phyloP scores from a whole-genome alignment of 2,113 vertebrate species.

The Felis catus region DNA sequence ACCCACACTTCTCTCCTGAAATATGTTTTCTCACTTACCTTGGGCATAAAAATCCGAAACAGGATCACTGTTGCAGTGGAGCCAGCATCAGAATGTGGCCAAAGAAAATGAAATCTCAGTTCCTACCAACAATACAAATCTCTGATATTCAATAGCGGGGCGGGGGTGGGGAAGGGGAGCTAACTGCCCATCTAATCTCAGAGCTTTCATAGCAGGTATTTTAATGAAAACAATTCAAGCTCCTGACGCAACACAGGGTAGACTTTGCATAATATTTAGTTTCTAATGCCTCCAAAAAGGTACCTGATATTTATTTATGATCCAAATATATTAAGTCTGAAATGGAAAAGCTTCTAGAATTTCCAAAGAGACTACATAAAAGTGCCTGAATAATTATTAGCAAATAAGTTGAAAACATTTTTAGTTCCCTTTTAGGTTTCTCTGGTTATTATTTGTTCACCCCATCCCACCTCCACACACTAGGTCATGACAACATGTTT shows the following conservation, averaged over 20 bases:
- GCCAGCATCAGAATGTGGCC: slow-evolving; percentile 60
- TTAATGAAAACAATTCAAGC: slow-evolving; percentile 70
- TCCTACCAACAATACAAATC: slow-evolving; percentile 62
- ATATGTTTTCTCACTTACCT: slow-evolving; percentile 65
- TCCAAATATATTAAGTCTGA: slow-evolving; percentile 64
- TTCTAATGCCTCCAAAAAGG: slow-evolving; percentile 68
- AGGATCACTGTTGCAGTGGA: background rate
- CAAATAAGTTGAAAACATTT: slow-evolving; percentile 32
- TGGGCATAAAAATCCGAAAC: slow-evolving; percentile 38
- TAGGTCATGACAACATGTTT: background rate
- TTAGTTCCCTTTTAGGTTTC: background rate
- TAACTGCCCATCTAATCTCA: slow-evolving; percentile 49
- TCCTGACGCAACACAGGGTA: slow-evolving; percentile 58
- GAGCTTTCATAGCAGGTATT: slow-evolving; percentile 55
- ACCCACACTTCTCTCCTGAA: background rate
- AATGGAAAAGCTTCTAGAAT: slow-evolving; percentile 65
- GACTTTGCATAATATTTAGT: slow-evolving; percentile 69
- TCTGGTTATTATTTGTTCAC: background rate
- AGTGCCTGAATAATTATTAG: slow-evolving; percentile 54
- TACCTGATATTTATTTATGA: slow-evolving; percentile 66
- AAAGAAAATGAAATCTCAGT: slow-evolving; percentile 25
- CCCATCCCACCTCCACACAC: background rate
- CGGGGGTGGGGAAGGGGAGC: background rate
- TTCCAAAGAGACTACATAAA: slow-evolving; percentile 63
- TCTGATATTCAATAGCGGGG: slow-evolving; percentile 57